Percentiles rank a stretch among this genome's conserved stretches.
Conservation (phyloP, 2,797 vertebrate genomes). For the Danio kyathit region DNA sequence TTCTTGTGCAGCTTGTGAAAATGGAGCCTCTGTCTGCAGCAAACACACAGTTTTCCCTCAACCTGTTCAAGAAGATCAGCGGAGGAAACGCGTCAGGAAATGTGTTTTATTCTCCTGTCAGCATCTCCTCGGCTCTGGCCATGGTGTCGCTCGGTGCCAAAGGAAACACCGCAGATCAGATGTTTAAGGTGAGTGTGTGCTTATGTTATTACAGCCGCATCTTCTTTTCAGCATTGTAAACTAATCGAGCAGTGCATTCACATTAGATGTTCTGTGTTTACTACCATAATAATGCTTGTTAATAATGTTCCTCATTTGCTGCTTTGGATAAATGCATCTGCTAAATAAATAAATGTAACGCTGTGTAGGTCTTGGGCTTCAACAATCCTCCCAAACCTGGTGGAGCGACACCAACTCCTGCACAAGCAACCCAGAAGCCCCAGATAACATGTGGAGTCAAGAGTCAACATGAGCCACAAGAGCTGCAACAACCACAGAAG, state of each 20-base stretch:
- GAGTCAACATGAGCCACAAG: background rate
- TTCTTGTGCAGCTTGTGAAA: background rate
- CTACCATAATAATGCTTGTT: too few relatives aligned
- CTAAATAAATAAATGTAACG: background rate
- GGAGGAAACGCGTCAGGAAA: constrained; percentile 71
- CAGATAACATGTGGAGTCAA: background rate
- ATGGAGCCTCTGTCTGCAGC: constrained; percentile 62
- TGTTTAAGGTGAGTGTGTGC: constrained; percentile 81
- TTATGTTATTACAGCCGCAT: background rate
- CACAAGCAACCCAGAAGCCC: background rate
- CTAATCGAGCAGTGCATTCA: too few relatives aligned
- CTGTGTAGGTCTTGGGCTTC: constrained; percentile 19
- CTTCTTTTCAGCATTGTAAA: background rate
- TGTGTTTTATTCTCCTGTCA: constrained; percentile 85
- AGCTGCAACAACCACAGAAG: constrained; percentile 11
- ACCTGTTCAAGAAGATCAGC: constrained; percentile 78
- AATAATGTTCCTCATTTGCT: background rate
- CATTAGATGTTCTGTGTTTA: background rate
- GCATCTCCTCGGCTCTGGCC: constrained; percentile 86
- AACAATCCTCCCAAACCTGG: background rate
- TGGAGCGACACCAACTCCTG: background rate
- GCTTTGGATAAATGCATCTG: too few relatives aligned
- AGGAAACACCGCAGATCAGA: constrained; percentile 84
- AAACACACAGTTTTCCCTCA: constrained; percentile 79
- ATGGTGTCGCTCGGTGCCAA: constrained; percentile 86